These are phyloP conservation scores for Tetheella fluctuosa DNA, from an alignment of 2,888 invertebrate species.

Conservation along the genomic window DNA sequence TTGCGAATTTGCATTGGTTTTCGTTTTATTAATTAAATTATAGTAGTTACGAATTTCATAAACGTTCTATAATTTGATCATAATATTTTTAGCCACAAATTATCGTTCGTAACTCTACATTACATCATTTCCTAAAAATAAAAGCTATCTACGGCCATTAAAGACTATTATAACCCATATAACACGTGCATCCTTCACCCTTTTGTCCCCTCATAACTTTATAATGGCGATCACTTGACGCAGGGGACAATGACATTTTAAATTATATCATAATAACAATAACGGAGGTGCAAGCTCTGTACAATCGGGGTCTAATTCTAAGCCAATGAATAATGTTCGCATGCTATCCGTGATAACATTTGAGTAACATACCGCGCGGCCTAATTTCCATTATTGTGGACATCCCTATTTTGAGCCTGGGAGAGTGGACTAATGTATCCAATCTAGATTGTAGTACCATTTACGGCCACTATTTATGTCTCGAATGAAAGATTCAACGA, in stretches of 20 bases:
- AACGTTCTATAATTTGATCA: too few species aligned
- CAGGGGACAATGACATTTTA: conserved; percentile 73
- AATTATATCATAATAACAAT: conserved; percentile 70
- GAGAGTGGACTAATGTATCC: conserved; percentile 32
- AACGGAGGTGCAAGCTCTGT: conserved; percentile 26
- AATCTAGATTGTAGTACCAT: conserved; percentile 15
- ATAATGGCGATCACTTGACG: conserved; percentile 46
- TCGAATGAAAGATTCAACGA: not conserved
- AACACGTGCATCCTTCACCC: conserved; percentile 77
- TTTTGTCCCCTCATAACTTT: conserved; percentile 66
- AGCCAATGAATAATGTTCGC: conserved; percentile 48
- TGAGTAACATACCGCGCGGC: conserved; percentile 56
- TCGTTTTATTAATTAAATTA: too few species aligned
- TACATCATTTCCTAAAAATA: conserved; percentile 21
- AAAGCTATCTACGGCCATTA: conserved; percentile 41
- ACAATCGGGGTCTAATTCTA: conserved; percentile 67
- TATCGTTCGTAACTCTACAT: too few species aligned
- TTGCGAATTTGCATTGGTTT: not conserved
- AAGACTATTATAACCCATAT: conserved; percentile 45
- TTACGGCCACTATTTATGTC: not conserved
- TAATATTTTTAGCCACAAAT: too few species aligned
- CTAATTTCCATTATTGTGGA: conserved; percentile 72
- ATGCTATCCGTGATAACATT: conserved; percentile 60
- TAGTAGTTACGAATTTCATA: too few species aligned
- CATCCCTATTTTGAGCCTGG: conserved; percentile 53